A percentile compares a stretch with the other conserved stretches of the same genome.
phyloP scores from a whole-genome alignment of 2,888 invertebrate species.

The Drosophila lacicola region DNA sequence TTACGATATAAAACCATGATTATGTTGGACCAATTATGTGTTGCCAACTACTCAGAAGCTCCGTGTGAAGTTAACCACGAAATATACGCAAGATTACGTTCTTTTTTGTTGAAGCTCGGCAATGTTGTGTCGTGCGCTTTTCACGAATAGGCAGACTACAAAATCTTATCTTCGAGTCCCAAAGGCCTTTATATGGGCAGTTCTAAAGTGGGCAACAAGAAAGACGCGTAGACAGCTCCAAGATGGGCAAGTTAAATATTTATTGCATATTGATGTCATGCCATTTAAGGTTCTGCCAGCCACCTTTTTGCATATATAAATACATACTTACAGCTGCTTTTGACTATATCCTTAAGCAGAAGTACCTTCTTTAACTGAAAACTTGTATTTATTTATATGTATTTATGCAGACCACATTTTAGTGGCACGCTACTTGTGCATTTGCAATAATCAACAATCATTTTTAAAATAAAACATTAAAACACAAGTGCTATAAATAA shows the following conservation, averaged over 20 bases:
- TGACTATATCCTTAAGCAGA: constrained; percentile 19
- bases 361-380: constrained; percentile 1
- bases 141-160: constrained; percentile 28
- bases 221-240: constrained; percentile 69
- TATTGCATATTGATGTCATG: constrained; percentile 76
- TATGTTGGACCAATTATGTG: not conserved
- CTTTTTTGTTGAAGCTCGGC: constrained; percentile 12
- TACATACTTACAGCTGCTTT: constrained; percentile 35
- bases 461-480: too few relatives aligned
- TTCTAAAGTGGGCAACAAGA: constrained; percentile 59
- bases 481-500: constrained; percentile 1
- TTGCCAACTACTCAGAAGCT: not conserved
- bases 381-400: constrained; percentile 15
- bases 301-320: constrained; percentile 64
- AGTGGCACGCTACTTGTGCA: not conserved
- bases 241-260: constrained; percentile 75
- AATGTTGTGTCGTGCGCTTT: constrained; percentile 10
- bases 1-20: constrained; percentile 20
- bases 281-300: constrained; percentile 67
- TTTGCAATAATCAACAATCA: not conserved
- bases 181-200: constrained; percentile 65
- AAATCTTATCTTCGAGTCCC: constrained; percentile 65
- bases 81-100: constrained; percentile 21
- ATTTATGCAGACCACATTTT: constrained; percentile 15
- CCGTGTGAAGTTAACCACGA: constrained; percentile 30